A percentile compares a stretch with the other conserved stretches of the same genome.
Evolutionary conservation across 2,113 vertebrate species (phyloP).

Genomic region (Notarius lentiginosus): DNA sequence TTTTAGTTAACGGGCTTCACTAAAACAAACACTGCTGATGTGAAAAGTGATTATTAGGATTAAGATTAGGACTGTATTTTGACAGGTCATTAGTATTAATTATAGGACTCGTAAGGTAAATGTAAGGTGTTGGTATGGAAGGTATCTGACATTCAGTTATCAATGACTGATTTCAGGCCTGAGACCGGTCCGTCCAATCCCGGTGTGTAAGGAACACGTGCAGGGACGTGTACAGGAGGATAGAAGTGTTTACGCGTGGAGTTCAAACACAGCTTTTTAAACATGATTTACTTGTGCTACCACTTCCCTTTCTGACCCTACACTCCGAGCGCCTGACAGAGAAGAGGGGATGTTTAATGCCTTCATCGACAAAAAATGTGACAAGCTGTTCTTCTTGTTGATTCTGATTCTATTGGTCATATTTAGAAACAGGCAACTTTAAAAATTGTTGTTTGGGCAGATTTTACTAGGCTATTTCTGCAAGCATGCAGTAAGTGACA

Average conservation of each 20-base stretch:
- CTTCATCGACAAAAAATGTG: background rate
- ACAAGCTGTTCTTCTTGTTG: background rate
- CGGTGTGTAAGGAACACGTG: slow-evolving; percentile 4
- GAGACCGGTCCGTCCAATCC: background rate
- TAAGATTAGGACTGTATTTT: background rate
- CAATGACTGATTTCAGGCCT: slow-evolving; percentile 1
- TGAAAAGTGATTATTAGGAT: background rate
- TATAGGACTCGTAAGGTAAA: background rate
- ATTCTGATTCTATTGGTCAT: background rate
- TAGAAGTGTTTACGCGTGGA: slow-evolving; percentile 48
- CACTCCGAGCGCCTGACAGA: slow-evolving; percentile 19
- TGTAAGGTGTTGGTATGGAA: background rate
- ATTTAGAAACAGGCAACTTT: background rate
- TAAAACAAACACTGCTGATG: background rate
- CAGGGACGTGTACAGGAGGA: slow-evolving; percentile 42
- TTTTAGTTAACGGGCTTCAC: background rate
- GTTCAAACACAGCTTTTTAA: slow-evolving; percentile 54
- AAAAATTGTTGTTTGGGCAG: background rate
- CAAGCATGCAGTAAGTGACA: background rate
- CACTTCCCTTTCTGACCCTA: slow-evolving; percentile 43
- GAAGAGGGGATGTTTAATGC: background rate
- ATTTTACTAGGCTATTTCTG: background rate
- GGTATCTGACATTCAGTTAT: background rate
- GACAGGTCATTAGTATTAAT: background rate
- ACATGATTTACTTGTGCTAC: slow-evolving; percentile 49